Percentiles rank a stretch among this genome's conserved stretches.
Conservation (phyloP, 2,113 vertebrate genomes). For the Macroglossus sobrinus region DNA sequence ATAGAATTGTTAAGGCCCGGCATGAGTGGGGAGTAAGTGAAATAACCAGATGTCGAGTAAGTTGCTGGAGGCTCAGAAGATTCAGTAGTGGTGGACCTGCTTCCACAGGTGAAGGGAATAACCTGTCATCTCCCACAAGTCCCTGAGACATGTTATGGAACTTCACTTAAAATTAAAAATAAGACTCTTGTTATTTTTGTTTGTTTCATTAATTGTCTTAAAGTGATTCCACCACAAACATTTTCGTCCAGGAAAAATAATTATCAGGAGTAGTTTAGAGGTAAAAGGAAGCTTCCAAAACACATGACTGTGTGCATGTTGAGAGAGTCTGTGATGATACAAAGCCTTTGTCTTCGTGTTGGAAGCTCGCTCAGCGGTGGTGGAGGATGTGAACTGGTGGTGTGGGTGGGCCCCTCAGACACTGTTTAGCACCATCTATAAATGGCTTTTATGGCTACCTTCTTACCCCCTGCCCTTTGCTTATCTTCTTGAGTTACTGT, state of each 20-base stretch:
- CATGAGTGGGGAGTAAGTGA: not conserved
- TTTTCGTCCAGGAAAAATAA: not conserved
- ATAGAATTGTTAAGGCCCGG: not conserved
- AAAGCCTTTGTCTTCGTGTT: not conserved
- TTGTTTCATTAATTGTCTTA: not conserved
- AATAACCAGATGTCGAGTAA: too few species aligned
- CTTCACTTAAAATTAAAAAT: not conserved
- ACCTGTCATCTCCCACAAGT: accelerated
- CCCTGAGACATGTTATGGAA: not conserved
- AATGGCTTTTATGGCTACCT: not conserved
- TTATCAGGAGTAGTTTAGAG: not conserved
- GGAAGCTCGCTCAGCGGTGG: accelerated
- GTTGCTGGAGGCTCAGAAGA: not conserved
- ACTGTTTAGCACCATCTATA: accelerated
- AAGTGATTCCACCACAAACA: not conserved
- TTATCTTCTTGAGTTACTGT: not conserved
- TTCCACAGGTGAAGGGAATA: not conserved
- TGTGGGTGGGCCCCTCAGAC: accelerated
- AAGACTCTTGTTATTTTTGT: not conserved
- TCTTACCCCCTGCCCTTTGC: not conserved
- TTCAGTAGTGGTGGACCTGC: too few species aligned
- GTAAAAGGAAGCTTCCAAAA: not conserved
- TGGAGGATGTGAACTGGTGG: accelerated
- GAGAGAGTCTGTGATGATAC: accelerated
- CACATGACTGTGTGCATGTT: not conserved